A percentile compares a stretch with the other conserved stretches of the same genome.
These are phyloP conservation scores for Helogale parvula DNA, from an alignment of 2,113 vertebrate genomes.

Conservation along the genomic window DNA sequence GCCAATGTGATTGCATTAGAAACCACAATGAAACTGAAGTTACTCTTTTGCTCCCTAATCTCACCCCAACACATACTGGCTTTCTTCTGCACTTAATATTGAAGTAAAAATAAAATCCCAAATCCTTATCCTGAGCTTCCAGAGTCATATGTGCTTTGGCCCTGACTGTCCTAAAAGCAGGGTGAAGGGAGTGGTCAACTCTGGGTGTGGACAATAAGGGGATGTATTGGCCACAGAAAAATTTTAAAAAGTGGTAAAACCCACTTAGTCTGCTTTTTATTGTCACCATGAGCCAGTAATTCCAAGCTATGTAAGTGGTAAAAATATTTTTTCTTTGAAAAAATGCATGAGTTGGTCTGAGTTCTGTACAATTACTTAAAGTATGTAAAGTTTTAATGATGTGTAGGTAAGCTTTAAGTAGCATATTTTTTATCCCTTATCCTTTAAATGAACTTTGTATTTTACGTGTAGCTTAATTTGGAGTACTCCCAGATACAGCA, in stretches of 20 bases:
- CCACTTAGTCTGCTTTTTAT: background rate
- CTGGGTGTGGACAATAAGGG: background rate
- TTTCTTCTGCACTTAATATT: background rate
- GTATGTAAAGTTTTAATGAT: background rate
- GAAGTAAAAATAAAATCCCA: constrained; percentile 14
- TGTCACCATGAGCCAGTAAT: background rate
- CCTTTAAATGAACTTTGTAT: background rate
- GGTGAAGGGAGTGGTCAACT: background rate
- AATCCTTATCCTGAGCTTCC: background rate
- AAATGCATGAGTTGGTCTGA: background rate
- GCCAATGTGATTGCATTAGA: background rate
- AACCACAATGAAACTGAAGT: background rate
- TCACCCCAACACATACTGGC: background rate
- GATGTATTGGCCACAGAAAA: background rate
- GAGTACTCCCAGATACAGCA: background rate
- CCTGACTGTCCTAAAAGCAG: background rate
- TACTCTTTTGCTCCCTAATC: background rate
- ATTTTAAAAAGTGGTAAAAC: background rate
- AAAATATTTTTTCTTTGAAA: background rate
- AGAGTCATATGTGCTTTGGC: background rate
- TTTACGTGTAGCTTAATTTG: background rate
- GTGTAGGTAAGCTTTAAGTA: background rate
- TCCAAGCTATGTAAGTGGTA: background rate
- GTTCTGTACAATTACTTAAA: background rate
- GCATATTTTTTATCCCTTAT: background rate